Evolutionary conservation across 2,797 vertebrate genomes (phyloP), one percentile per base, ranked within the genome.

Genomic region (Schizopygopsis malacanthus): DNA sequence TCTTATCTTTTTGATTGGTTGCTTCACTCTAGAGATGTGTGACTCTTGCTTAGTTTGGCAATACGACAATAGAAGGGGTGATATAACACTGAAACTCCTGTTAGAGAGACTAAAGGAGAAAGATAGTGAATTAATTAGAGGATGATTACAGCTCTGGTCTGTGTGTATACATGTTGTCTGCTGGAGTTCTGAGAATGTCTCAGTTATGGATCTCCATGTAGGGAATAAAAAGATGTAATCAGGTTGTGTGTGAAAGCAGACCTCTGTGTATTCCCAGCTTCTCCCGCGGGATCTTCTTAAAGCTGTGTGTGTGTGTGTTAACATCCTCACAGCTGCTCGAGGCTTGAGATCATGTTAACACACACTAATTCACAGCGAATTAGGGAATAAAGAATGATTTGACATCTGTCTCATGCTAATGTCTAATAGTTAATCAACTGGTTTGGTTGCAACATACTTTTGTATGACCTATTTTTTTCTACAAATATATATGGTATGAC

Each of bases 21-120:
- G 63, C 33, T 59, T 83, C 33, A 56, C 72, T 75, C 79, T 65
- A 25, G 52, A 80, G 75, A 79, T 72, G 70, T 73, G 45, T 67
- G 77, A 65, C 82, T 84, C 47, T 82, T 85, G 86, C 89, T 87
- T 87, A 88, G 33, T 33, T 78, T 82, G 86, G 86, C 54, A 72
- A 12, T 37, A 56, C 79, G 52, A 84, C 65, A 81, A 70, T 76
- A 56, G 33, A 76, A 76, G 20, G 45, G 12, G 33, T 61, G 71
- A 63, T 78, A 54, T 76, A 81, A 86, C 81, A 71, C 75, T 77
- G 65, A 83, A n/a, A 20, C 65, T n/a, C 63, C 79, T 78, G 39
- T 59, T 59, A 65, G 52, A 80, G 61, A 75, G 69, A 2, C 50
- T 45, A 47, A 43, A 43, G 75, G 33, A 33, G 70, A 69, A 39